Evolutionary conservation across 2,888 invertebrate species (phyloP).

Genomic region (Chromoteleia sp.): DNA sequence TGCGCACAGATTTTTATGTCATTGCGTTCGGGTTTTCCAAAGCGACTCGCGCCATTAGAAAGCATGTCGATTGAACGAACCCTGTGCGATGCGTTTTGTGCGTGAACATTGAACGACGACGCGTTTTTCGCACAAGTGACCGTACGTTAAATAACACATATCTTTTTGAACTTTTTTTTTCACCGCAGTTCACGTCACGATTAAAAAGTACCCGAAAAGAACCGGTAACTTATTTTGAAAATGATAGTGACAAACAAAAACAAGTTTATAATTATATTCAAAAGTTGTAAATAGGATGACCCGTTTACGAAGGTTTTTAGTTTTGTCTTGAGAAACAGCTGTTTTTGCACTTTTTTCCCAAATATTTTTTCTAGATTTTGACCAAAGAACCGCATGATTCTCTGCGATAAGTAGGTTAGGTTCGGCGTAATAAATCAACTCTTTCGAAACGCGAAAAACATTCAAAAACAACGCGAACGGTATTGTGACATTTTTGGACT

Average conservation of each 20-base stretch:
- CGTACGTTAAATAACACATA: slow-evolving; percentile 2
- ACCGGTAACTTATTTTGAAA: not conserved
- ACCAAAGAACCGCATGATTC: not conserved
- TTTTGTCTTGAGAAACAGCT: slow-evolving; percentile 19
- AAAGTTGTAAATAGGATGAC: not conserved
- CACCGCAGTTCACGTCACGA: slow-evolving; percentile 1
- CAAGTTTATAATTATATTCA: not conserved
- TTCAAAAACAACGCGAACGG: too few species aligned
- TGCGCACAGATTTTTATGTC: slow-evolving; percentile 18
- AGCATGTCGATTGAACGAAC: not conserved
- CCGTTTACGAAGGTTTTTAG: not conserved
- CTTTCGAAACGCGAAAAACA: too few species aligned
- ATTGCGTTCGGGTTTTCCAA: slow-evolving; percentile 7
- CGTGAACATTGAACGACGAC: slow-evolving; percentile 3
- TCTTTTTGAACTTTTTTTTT: slow-evolving; percentile 1
- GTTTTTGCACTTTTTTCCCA: slow-evolving; percentile 10
- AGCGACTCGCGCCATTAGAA: not conserved
- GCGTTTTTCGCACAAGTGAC: slow-evolving; percentile 30
- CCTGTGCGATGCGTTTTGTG: not conserved
- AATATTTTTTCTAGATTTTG: not conserved
- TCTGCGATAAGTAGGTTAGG: slow-evolving; percentile 13
- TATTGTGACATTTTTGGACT: too few species aligned
- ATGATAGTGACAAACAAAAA: not conserved
- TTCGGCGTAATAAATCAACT: not conserved
- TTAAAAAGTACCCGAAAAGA: not conserved